A percentile compares a stretch with the other conserved stretches of the same genome.
phyloP scores from a whole-genome alignment of 2,797 vertebrate genomes.

The Sebastes paucispinis region DNA sequence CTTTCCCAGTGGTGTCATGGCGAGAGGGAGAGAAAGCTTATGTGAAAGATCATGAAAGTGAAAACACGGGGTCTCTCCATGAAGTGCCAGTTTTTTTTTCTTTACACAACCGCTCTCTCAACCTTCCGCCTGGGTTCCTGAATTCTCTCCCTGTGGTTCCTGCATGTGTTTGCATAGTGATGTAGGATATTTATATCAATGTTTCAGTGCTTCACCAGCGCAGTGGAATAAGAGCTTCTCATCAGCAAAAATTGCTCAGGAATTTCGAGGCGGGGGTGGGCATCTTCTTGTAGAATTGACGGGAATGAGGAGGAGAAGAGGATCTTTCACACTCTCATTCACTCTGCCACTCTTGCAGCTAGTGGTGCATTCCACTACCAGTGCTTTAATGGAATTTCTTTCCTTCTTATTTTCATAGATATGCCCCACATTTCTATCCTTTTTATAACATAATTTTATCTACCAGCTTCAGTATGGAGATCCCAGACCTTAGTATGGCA shows the following conservation, averaged over 20 bases:
- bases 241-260: conserved; percentile 46
- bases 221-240: conserved; percentile 52
- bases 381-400: neutral
- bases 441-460: neutral
- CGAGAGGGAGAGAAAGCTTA: conserved; percentile 21
- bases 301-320: conserved; percentile 16
- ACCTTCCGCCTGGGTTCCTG: conserved; percentile 14
- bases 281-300: conserved; percentile 24
- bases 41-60: conserved; percentile 56
- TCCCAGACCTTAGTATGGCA: neutral
- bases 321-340: conserved; percentile 25
- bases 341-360: conserved; percentile 24
- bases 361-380: conserved; percentile 25
- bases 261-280: conserved; percentile 3
- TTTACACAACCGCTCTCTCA: conserved; percentile 20
- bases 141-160: conserved; percentile 32
- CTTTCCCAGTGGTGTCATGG: conserved; percentile 24
- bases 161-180: conserved; percentile 53
- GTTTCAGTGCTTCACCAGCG: conserved; percentile 42
- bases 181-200: conserved; percentile 53
- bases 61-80: conserved; percentile 29
- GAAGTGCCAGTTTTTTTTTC: conserved; percentile 20
- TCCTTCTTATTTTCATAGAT: neutral
- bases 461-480: neutral
- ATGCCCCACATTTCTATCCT: neutral